Evolutionary conservation across 2,113 vertebrate genomes (phyloP), one percentile per base, ranked within the genome.

Genomic region (Pao palembangensis): DNA sequence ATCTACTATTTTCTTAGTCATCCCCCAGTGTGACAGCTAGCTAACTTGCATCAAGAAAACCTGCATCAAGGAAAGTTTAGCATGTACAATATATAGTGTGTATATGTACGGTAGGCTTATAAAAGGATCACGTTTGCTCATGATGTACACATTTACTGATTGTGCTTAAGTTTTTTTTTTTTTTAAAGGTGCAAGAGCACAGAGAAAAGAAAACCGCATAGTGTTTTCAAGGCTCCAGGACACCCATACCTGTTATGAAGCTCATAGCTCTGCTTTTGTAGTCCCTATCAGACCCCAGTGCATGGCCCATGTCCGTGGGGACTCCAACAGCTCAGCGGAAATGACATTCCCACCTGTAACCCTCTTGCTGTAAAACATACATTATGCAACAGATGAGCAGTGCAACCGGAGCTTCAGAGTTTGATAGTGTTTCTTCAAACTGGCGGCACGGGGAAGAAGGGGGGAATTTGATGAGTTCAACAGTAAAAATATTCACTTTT

Each of bases 321-420:
- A 80, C 64, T 83, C 73, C 41, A 70, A 80, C 78, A 76, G 81
- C 65, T 78, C 83, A 78, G 84, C 88, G 73, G 88, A 90, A 89
- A 87, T 87, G 78, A 78, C 81, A 90, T 90, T 83, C 74, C 67
- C 83, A 73, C 68, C 83, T 69, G 64, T 54, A 21, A 67, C 59
- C 58, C 67, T 73, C 43, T 71, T 82, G 79, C 86, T 81, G 82
- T 81, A 88, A 71, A 75, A 71, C 64, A 73, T 89, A 80, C 87
- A 89, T 89, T 88, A 88, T 89, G 87, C 86, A 89, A 88, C 85
- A 84, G 82, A 86, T 85, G 85, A 86, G 88, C 69, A 87, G 69
- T 85, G 85, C 81, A 82, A 79, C 85, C 69, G 85, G 55, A 43
- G 80, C 75, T 75, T 86, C 75, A 76, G 88, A 82, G 84, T 87